Percentiles rank a stretch among this genome's conserved stretches.
Conservation (phyloP, 2,113 vertebrate species). For the Aleadryas rufinucha region DNA sequence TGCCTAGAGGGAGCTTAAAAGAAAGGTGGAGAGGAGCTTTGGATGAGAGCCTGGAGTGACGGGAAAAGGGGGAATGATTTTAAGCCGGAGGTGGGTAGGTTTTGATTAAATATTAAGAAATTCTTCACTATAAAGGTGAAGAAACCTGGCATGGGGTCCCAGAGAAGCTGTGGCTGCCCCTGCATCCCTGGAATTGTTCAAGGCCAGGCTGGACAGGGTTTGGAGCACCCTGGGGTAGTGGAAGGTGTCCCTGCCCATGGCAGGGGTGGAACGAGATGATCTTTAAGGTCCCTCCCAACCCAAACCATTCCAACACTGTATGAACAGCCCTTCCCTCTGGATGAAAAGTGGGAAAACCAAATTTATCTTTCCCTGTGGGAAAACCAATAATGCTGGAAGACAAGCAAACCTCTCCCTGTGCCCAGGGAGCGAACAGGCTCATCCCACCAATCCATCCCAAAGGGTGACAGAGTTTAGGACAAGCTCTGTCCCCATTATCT, state of each 20-base stretch:
- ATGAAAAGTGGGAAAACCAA: neutral
- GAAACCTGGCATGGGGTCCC: neutral
- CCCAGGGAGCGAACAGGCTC: neutral
- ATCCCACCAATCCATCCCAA: neutral
- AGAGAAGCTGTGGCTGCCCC: neutral
- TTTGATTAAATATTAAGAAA: neutral
- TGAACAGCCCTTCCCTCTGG: neutral
- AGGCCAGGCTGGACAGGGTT: fast-evolving
- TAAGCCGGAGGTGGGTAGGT: neutral
- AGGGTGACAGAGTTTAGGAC: neutral
- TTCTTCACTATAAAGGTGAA: neutral
- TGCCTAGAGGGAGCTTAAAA: neutral
- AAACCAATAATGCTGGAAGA: neutral
- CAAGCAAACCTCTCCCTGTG: neutral
- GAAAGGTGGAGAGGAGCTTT: neutral
- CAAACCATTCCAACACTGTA: neutral
- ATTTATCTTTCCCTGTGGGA: neutral
- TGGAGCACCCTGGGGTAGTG: fast-evolving
- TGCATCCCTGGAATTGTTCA: neutral
- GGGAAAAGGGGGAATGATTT: neutral
- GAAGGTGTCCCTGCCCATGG: neutral
- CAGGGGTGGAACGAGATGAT: neutral
- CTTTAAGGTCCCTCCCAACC: neutral
- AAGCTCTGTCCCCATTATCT: neutral
- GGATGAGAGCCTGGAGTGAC: too few relatives aligned